A percentile compares a stretch with the other conserved stretches of the same genome.
phyloP scores from a whole-genome alignment of 2,888 invertebrate genomes.

The Timema podura region DNA sequence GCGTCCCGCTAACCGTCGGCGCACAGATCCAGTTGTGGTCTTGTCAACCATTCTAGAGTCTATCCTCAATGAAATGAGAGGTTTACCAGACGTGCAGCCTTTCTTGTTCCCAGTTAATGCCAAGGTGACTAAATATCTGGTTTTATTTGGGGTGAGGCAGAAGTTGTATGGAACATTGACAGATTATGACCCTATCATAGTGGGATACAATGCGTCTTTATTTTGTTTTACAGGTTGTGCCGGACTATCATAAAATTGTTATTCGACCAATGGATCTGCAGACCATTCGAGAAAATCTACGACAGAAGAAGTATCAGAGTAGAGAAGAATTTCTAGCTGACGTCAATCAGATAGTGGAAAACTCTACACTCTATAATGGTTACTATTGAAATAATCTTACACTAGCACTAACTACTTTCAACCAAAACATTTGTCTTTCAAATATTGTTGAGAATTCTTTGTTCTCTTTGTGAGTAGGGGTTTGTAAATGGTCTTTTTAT shows the following conservation, averaged over 20 bases:
- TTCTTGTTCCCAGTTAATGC: slow-evolving; percentile 93
- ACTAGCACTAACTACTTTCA: no score
- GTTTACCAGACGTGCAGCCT: slow-evolving; percentile 85
- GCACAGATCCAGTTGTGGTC: slow-evolving; percentile 96
- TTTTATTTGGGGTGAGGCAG: no score
- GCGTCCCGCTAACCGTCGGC: slow-evolving; percentile 79
- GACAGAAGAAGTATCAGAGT: slow-evolving; percentile 87
- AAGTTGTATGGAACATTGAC: no score
- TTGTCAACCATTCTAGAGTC: slow-evolving; percentile 86
- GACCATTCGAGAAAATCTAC: slow-evolving; percentile 84
- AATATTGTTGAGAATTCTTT: no score
- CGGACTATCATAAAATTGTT: slow-evolving; percentile 92
- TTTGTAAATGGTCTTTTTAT: no score
- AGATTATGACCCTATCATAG: no score
- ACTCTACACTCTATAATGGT: slow-evolving; percentile 91
- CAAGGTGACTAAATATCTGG: no score
- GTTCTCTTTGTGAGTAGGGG: no score
- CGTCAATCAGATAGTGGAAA: slow-evolving; percentile 93
- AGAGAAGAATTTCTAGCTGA: slow-evolving; percentile 95
- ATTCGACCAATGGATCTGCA: slow-evolving; percentile 95
- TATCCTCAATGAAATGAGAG: slow-evolving; percentile 88
- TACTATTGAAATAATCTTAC: slow-evolving; percentile 23
- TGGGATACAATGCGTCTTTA: no score
- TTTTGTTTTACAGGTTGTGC: slow-evolving; percentile 58
- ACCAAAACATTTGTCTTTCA: no score